These are phyloP conservation scores for Cyprinella venusta DNA, from an alignment of 2,797 vertebrate species.

Conservation along the genomic window DNA sequence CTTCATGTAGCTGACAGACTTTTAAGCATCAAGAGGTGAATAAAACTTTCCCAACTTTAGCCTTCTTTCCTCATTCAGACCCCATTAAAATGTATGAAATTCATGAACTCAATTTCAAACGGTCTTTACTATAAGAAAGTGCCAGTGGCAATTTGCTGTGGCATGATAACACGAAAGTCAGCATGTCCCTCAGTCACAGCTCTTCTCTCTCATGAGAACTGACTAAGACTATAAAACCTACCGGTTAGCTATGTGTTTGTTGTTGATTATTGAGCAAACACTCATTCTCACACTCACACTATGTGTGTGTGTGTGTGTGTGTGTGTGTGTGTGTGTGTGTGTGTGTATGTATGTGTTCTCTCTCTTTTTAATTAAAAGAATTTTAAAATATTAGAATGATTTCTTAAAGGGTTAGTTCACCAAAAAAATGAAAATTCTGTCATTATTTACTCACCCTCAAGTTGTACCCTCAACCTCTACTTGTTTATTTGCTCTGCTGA, in stretches of 20 bases:
- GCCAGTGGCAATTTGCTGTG: slow-evolving; percentile 22
- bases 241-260: neutral
- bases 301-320: too few relatives aligned
- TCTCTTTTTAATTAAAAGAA: neutral
- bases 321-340: too few relatives aligned
- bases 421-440: too few relatives aligned
- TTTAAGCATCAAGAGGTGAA: slow-evolving; percentile 20
- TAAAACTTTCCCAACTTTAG: slow-evolving; percentile 15
- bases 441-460: too few relatives aligned
- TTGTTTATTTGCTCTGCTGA: too few relatives aligned
- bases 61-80: slow-evolving; percentile 19
- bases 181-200: slow-evolving; percentile 6
- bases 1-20: slow-evolving; percentile 15
- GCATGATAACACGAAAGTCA: slow-evolving; percentile 23
- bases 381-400: neutral
- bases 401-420: too few relatives aligned
- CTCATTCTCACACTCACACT: too few relatives aligned
- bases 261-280: neutral
- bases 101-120: slow-evolving; percentile 41
- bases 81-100: slow-evolving; percentile 47
- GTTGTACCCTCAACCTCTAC: too few relatives aligned
- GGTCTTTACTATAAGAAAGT: slow-evolving; percentile 4
- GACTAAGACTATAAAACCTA: neutral
- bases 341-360: too few relatives aligned
- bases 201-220: neutral